These are phyloP conservation scores for Crocidura indochinensis DNA, from an alignment of 2,797 vertebrate species.

Conservation along the genomic window DNA sequence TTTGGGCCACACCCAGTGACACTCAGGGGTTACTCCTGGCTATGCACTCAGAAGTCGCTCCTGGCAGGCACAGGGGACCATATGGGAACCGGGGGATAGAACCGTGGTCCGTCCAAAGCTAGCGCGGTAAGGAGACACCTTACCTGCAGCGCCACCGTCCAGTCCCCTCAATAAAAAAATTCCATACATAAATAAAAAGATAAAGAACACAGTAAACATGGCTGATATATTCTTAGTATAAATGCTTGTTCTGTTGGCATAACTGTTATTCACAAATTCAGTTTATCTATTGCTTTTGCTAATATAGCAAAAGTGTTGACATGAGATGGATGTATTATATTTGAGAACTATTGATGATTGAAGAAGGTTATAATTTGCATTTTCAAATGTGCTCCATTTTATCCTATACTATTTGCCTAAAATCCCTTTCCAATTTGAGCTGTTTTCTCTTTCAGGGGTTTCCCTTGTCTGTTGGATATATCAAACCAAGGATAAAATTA, in stretches of 20 bases:
- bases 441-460: conserved; percentile 20
- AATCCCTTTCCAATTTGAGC: neutral
- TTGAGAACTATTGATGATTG: conserved; percentile 33
- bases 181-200: neutral
- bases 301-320: neutral
- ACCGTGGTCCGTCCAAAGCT: too few species aligned
- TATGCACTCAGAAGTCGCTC: too few species aligned
- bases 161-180: too few species aligned
- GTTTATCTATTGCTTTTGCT: neutral
- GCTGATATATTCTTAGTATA: neutral
- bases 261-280: neutral
- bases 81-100: too few species aligned
- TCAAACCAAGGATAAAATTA: neutral
- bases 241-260: neutral
- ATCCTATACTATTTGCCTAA: too few species aligned
- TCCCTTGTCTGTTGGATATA: neutral
- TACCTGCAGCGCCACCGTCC: too few species aligned
- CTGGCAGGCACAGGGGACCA: too few species aligned
- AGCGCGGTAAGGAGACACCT: too few species aligned
- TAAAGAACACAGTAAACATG: neutral
- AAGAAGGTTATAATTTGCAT: neutral
- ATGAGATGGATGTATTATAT: neutral
- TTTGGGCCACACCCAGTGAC: too few species aligned
- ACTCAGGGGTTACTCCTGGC: too few species aligned
- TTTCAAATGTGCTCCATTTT: too few species aligned